A percentile compares a stretch with the other conserved stretches of the same genome.
phyloP scores from a whole-genome alignment of 2,888 invertebrate genomes.

The Hypomecis atomaria region DNA sequence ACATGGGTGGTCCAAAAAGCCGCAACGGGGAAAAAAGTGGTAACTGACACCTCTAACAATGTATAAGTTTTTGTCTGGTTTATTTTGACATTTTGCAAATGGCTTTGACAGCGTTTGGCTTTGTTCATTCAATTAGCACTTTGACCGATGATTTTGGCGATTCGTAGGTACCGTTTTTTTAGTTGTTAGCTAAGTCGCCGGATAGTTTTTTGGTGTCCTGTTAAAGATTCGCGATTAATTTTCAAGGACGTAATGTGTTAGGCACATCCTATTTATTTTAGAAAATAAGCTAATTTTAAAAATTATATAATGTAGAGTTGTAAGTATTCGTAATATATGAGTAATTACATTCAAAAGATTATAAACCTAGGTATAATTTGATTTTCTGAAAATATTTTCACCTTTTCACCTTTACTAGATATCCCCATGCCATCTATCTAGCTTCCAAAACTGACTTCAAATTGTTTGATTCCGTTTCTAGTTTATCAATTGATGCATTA shows the following conservation, averaged over 20 bases:
- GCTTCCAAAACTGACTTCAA: too few species aligned
- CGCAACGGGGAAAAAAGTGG: constrained; percentile 29
- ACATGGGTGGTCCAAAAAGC: constrained; percentile 34
- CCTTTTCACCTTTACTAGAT: too few species aligned
- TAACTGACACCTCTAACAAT: constrained; percentile 29
- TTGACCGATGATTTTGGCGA: constrained; percentile 18
- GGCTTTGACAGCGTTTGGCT: constrained; percentile 14
- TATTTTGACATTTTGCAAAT: constrained; percentile 25
- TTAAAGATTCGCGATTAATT: not conserved
- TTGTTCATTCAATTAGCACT: constrained; percentile 29
- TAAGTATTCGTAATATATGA: too few species aligned
- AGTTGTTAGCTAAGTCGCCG: not conserved
- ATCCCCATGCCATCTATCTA: too few species aligned
- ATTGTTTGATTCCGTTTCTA: too few species aligned
- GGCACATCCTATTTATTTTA: too few species aligned
- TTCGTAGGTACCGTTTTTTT: constrained; percentile 8
- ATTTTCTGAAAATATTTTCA: too few species aligned
- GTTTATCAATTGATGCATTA: too few species aligned
- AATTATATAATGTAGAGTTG: too few species aligned
- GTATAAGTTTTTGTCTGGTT: constrained; percentile 12
- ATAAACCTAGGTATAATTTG: too few species aligned
- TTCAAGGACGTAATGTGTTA: constrained; percentile 7
- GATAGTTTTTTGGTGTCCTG: not conserved
- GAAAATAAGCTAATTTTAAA: too few species aligned
- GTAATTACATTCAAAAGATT: too few species aligned